These are phyloP conservation scores for Buphagus erythrorhynchus DNA, from an alignment of 2,797 vertebrate genomes.

Conservation along the genomic window DNA sequence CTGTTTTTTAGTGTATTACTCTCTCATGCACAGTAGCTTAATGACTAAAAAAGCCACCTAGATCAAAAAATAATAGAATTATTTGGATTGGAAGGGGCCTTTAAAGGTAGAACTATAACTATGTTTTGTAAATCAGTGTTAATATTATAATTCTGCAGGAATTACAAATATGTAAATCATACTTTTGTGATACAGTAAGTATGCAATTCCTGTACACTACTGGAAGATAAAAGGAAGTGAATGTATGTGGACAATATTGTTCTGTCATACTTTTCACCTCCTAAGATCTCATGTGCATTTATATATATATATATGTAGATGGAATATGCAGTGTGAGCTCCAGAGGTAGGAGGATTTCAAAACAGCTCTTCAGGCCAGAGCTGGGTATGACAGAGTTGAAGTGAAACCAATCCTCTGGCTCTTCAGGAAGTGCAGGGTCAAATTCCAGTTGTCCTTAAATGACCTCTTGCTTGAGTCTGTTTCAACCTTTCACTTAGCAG, in stretches of 20 bases:
- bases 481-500: not conserved
- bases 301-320: not conserved
- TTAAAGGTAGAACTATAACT: not conserved
- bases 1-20: not conserved
- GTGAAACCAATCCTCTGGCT: conserved; percentile 21
- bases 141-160: not conserved
- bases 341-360: conserved; percentile 11
- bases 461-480: not conserved
- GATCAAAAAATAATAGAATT: not conserved
- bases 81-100: not conserved
- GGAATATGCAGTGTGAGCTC: not conserved
- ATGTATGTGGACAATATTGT: not conserved
- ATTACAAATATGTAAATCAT: not conserved
- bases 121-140: not conserved
- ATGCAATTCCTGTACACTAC: not conserved
- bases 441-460: conserved; percentile 48
- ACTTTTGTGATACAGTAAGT: not conserved
- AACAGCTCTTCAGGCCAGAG: not conserved
- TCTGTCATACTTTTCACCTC: not conserved
- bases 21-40: not conserved
- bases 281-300: accelerated
- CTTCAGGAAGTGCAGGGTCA: conserved; percentile 44
- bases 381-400: not conserved
- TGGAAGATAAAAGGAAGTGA: not conserved
- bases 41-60: not conserved